Conservation (phyloP, 2,888 invertebrate species). For the Temnothorax rugatulus region DNA sequence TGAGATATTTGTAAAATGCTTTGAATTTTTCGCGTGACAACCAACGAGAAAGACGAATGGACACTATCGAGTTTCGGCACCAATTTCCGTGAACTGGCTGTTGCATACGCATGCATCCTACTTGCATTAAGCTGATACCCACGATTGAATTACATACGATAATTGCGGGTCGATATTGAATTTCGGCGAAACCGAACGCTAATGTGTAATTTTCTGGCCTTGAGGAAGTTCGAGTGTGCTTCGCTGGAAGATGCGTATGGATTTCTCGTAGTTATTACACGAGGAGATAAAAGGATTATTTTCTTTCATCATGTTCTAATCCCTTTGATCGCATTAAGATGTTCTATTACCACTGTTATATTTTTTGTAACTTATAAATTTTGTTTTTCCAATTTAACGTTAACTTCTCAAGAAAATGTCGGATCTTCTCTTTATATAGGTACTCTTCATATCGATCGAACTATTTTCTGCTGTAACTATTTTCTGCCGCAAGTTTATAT, state of each 20-base stretch:
- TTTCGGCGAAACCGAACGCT: conserved; percentile 9
- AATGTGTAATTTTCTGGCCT: conserved; percentile 43
- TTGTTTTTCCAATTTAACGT: conserved; percentile 6
- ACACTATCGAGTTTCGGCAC: conserved; percentile 32
- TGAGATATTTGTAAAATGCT: neutral
- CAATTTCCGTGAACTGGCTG: conserved; percentile 23
- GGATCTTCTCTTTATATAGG: neutral
- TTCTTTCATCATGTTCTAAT: neutral
- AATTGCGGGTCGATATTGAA: conserved; percentile 30
- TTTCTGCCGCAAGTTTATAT: neutral
- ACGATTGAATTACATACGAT: conserved; percentile 46
- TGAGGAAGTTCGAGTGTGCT: conserved; percentile 16
- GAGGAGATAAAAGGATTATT: neutral
- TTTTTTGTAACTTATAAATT: neutral
- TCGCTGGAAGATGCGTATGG: neutral
- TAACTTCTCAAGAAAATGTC: neutral
- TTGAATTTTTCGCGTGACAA: neutral
- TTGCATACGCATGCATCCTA: conserved; percentile 19
- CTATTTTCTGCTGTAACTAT: neutral
- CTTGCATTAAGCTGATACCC: conserved; percentile 43
- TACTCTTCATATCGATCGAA: neutral
- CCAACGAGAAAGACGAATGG: neutral
- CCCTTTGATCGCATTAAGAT: neutral
- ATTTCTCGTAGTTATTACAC: neutral
- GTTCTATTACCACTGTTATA: neutral